Evolutionary conservation across 2,797 vertebrate species (phyloP), one percentile per base, ranked within the genome.

Genomic region (Acanthis flammea): DNA sequence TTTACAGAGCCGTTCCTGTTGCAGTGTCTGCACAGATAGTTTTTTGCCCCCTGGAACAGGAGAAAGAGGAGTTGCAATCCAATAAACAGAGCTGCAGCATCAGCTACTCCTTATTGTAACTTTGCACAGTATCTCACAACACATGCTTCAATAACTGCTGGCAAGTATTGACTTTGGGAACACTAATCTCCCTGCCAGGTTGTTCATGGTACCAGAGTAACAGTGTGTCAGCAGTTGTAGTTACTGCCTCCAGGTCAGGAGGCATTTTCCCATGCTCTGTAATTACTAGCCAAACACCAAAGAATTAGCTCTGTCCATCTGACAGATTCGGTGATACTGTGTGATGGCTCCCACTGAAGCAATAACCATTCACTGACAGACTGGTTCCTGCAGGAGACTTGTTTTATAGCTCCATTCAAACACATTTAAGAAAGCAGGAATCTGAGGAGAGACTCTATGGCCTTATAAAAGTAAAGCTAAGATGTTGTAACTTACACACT

Each of bases 271-370:
- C 9, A 1, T 92, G 71, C 81, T 94, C 83, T 94, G 86, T 97
- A 95, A 96, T 96, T 93, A 94, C 75, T 35, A 95, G 55, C 37
- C 79, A 86, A 93, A 81, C 61, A 93, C 84, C 63, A 53, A 84
- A 88, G 87, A 94, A 95, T 96, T 96, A 90, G 45, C 74, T 80
- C 13, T 89, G 71, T 58, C 92, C 73, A 27, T 86, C 77, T 94
- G 92, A 95, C 91, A 80, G 76, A n/a, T 72, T 77, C 22, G 31
- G 75, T 95, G 94, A 92, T 95, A 31, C 48, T 48, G 54, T 68
- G 47, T 79, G 86, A 96, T 96, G 90, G 82, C 71, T 93, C 94
- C 91, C 4, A 0, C 66, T 78, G 89, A 96, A 91, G 85, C 89
- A 94, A 86, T 94, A 96, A 91, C 55, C 17, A 4, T 90, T 94